Conservation (phyloP, 2,797 vertebrate genomes). For the Tamandua tetradactyla region DNA sequence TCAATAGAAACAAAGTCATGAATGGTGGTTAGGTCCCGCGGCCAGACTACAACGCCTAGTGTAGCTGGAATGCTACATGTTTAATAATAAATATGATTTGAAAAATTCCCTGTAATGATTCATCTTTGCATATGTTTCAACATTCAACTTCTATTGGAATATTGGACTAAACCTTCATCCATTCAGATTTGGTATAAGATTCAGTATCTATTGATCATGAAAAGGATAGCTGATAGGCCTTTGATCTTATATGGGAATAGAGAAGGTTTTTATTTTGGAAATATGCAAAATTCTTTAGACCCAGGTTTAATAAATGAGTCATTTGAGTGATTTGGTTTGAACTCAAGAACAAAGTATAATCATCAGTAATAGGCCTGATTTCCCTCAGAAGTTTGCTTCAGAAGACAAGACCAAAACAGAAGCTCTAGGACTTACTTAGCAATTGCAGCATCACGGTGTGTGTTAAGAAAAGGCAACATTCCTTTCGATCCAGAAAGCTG, state of each 20-base stretch:
- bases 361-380: neutral
- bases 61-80: neutral
- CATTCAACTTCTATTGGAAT: neutral
- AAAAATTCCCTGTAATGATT: slow-evolving; percentile 1
- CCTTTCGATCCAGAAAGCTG: neutral
- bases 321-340: neutral
- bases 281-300: neutral
- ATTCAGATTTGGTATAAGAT: neutral
- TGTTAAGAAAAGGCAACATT: neutral
- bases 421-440: neutral
- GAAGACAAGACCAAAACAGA: neutral
- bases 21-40: neutral
- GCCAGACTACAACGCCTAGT: neutral
- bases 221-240: neutral
- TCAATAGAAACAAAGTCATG: neutral
- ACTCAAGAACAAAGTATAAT: neutral
- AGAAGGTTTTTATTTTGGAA: neutral
- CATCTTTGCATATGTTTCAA: neutral
- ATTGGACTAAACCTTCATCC: neutral
- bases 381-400: slow-evolving; percentile 14
- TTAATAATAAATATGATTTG: neutral
- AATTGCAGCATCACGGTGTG: neutral
- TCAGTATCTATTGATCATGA: neutral
- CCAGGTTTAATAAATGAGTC: neutral
- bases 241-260: neutral